Conservation (phyloP, 2,113 vertebrate genomes). For the Herpailurus yagouaroundi region DNA sequence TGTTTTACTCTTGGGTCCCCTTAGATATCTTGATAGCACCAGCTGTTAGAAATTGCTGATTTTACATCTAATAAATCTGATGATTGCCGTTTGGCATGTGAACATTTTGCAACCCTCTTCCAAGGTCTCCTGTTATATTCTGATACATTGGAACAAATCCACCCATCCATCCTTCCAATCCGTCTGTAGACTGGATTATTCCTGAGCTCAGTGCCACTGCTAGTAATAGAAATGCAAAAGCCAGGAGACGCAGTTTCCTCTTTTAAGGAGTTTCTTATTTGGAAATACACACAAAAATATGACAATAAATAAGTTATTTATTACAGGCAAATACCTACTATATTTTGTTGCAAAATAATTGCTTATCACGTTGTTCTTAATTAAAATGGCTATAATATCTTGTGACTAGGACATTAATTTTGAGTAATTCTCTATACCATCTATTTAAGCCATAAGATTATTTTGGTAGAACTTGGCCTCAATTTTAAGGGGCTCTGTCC, state of each 20-base stretch:
- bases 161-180: neutral
- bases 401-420: slow-evolving; percentile 54
- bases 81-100: neutral
- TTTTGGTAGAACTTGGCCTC: slow-evolving; percentile 60
- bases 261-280: neutral
- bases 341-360: neutral
- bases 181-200: neutral
- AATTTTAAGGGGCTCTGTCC: slow-evolving; percentile 67
- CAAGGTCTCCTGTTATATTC: neutral
- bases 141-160: neutral
- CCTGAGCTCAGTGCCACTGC: neutral
- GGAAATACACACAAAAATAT: neutral
- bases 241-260: neutral
- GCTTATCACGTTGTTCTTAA: neutral
- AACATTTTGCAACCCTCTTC: neutral
- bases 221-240: neutral
- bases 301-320: neutral
- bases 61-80: neutral
- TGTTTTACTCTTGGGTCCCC: neutral
- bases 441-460: slow-evolving; percentile 54
- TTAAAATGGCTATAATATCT: neutral
- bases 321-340: neutral
- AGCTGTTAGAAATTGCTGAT: neutral
- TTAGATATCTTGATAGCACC: neutral
- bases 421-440: slow-evolving; percentile 63